Evolutionary conservation across 92 coral and sea anemone species (phyloP).

Genomic region (Epizoanthus scotinus): DNA sequence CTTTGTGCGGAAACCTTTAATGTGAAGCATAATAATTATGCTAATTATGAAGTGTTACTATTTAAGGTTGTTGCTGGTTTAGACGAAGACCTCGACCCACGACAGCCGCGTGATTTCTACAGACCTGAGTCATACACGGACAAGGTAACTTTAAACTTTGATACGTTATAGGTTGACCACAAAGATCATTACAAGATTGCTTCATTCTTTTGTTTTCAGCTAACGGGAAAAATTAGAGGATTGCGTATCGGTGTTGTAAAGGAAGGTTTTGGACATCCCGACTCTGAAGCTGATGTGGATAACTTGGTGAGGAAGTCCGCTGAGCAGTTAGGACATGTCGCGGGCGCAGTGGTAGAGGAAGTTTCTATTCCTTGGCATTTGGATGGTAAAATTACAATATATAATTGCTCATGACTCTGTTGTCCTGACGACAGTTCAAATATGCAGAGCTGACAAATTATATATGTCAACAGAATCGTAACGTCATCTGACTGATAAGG

Average conservation of each 20-base stretch:
- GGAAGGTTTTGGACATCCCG: conserved; percentile 74
- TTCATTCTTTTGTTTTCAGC: conserved; percentile 39
- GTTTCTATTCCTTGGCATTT: conserved; percentile 79
- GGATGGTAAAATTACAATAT: conserved; percentile 51
- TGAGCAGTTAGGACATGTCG: conserved; percentile 41
- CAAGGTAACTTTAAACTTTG: conserved; percentile 9
- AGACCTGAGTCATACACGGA: conserved; percentile 66
- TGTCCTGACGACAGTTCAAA: neutral
- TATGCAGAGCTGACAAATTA: neutral
- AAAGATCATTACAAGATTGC: neutral
- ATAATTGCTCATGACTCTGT: no score
- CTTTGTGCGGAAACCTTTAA: neutral
- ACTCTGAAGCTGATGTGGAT: conserved; percentile 81
- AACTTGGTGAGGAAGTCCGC: conserved; percentile 68
- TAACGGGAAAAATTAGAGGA: conserved; percentile 66
- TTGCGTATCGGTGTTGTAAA: conserved; percentile 78
- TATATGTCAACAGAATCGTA: no score
- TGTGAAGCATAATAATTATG: neutral
- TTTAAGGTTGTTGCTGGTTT: conserved; percentile 74
- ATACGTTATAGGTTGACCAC: neutral
- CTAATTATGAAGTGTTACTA: neutral
- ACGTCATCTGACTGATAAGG: no score
- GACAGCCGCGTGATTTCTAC: conserved; percentile 76
- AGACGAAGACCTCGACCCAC: conserved; percentile 78
- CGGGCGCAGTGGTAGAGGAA: conserved; percentile 78